phyloP scores from a whole-genome alignment of 2,888 invertebrate genomes.

The Laspeyria flexula region DNA sequence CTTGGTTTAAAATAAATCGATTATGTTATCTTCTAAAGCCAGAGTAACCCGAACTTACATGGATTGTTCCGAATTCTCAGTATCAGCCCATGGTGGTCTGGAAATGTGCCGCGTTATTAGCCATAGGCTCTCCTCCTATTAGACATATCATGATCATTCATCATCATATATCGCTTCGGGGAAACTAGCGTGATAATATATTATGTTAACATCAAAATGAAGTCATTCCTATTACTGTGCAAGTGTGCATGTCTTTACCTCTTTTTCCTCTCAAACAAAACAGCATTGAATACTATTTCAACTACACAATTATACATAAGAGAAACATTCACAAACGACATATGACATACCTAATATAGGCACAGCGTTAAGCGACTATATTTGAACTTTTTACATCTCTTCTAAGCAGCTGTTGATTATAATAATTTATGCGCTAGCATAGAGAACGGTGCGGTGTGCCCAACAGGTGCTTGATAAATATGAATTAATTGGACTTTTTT shows the following conservation, averaged over 20 bases:
- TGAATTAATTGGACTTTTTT: slow-evolving; percentile 13
- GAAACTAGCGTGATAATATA: too few species aligned
- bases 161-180: too few species aligned
- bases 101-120: too few species aligned
- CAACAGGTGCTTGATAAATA: slow-evolving; percentile 37
- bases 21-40: too few species aligned
- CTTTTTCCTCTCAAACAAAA: neutral
- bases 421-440: slow-evolving; percentile 30
- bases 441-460: slow-evolving; percentile 11
- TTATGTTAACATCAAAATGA: neutral
- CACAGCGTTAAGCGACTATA: neutral
- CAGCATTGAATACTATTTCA: neutral
- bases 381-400: slow-evolving; percentile 33
- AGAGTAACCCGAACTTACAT: too few species aligned
- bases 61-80: too few species aligned
- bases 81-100: too few species aligned
- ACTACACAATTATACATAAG: neutral
- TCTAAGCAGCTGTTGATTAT: slow-evolving; percentile 50
- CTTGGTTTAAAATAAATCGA: too few species aligned
- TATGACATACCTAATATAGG: slow-evolving; percentile 43
- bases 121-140: too few species aligned
- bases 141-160: too few species aligned
- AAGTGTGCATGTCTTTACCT: too few species aligned
- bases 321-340: slow-evolving; percentile 7
- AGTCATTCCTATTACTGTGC: too few species aligned